Conservation (phyloP, 1,140 invertebrate species). For the Calephelis virginiensis region DNA sequence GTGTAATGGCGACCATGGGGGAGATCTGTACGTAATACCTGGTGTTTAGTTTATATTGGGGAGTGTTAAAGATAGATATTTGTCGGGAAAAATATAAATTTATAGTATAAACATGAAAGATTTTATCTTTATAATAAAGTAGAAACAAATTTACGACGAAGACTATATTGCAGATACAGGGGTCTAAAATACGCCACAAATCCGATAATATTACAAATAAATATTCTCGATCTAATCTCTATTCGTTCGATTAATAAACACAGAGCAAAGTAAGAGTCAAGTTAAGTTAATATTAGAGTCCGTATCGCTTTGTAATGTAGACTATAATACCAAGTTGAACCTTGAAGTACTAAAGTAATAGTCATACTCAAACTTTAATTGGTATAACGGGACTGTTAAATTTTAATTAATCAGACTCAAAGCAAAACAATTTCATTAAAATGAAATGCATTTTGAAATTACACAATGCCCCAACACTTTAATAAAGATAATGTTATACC, state of each 20-base stretch:
- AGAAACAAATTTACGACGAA: neutral
- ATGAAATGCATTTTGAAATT: neutral
- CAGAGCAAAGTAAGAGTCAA: no score
- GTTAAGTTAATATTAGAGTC: no score
- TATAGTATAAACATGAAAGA: neutral
- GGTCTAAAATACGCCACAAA: no score
- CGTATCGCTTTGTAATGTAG: no score
- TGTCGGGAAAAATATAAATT: constrained; percentile 36
- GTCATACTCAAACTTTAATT: no score
- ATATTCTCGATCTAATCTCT: no score
- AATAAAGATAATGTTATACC: constrained; percentile 18
- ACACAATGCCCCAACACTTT: constrained; percentile 1
- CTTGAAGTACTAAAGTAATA: no score
- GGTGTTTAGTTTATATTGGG: constrained; percentile 46
- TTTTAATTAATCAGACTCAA: neutral
- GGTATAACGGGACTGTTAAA: neutral
- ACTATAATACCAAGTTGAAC: no score
- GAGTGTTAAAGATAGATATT: constrained; percentile 32
- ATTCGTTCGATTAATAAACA: no score
- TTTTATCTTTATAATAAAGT: neutral
- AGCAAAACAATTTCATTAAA: neutral
- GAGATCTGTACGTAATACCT: constrained; percentile 47
- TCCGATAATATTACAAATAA: no score
- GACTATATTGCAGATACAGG: no score
- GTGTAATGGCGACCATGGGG: constrained; percentile 38